A percentile compares a stretch with the other conserved stretches of the same genome.
Evolutionary conservation across 2,113 vertebrate species (phyloP).

Genomic region (Micromys minutus): DNA sequence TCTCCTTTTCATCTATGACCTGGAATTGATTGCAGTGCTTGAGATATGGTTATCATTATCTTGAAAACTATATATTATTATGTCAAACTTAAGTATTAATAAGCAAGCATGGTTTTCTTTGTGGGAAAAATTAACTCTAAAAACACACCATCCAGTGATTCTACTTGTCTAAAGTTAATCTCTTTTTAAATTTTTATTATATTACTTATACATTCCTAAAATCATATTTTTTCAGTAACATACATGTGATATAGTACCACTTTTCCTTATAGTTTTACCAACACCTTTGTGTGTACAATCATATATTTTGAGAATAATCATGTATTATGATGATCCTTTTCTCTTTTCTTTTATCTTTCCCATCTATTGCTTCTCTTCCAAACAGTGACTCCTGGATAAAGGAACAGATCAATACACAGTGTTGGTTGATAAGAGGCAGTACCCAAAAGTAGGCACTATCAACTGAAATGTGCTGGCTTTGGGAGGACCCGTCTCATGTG

Average conservation of each 20-base stretch:
- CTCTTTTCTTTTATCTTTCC: background rate
- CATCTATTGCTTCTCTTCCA: background rate
- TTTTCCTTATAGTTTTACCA: constrained; percentile 2
- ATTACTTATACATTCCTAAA: background rate
- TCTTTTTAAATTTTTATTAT: background rate
- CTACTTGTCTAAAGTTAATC: constrained; percentile 14
- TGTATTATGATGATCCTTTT: background rate
- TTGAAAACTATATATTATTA: constrained; percentile 40
- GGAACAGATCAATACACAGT: background rate
- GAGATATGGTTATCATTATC: background rate
- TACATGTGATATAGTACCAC: background rate
- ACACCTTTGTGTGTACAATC: constrained; percentile 7
- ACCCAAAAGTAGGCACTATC: background rate
- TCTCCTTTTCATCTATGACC: background rate
- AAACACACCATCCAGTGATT: background rate
- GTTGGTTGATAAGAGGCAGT: background rate
- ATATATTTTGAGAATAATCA: constrained; percentile 31
- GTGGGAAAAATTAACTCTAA: background rate
- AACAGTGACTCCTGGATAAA: background rate
- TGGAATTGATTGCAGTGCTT: background rate
- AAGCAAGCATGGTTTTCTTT: background rate
- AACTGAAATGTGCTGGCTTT: background rate
- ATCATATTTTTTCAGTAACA: background rate
- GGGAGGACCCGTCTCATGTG: background rate
- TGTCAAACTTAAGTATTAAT: background rate